Percentiles rank a stretch among this genome's conserved stretches.
phyloP scores from a whole-genome alignment of 2,888 invertebrate genomes.

The Onchidella celtica region DNA sequence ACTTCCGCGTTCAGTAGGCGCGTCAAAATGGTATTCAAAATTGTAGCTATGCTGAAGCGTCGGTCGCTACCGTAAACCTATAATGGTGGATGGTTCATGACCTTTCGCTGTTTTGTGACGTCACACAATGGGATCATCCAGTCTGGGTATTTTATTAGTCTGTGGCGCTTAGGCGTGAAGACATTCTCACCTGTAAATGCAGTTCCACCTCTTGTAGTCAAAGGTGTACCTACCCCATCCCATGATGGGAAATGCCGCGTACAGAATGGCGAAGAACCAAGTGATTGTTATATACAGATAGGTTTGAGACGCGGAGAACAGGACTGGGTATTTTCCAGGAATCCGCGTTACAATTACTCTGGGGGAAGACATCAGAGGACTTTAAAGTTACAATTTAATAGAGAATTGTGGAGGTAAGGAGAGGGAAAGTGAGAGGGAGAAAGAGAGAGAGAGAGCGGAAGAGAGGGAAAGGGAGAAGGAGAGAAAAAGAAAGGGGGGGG shows the following conservation, averaged over 20 bases:
- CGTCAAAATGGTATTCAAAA: too few relatives aligned
- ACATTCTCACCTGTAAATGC: constrained; percentile 32
- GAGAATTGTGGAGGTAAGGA: neutral
- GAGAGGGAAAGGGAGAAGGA: neutral
- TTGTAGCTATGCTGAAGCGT: too few relatives aligned
- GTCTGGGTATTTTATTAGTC: too few relatives aligned
- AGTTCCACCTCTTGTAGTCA: constrained; percentile 32
- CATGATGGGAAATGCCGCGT: constrained; percentile 24
- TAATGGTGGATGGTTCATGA: too few relatives aligned
- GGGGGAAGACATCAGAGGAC: neutral
- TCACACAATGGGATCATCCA: too few relatives aligned
- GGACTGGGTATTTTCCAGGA: neutral
- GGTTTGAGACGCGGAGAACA: neutral
- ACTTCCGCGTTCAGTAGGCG: too few relatives aligned
- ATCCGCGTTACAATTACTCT: neutral
- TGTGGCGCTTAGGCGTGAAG: too few relatives aligned
- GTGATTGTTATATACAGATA: neutral
- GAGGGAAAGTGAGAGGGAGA: neutral
- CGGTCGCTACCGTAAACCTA: too few relatives aligned
- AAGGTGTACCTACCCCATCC: constrained; percentile 39
- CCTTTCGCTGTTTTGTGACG: too few relatives aligned
- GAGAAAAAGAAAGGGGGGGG: neutral
- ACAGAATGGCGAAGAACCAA: constrained; percentile 23
- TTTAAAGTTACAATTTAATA: neutral
- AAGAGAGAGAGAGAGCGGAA: neutral